Evolutionary conservation across 2,888 invertebrate genomes (phyloP), one percentile per base, ranked within the genome.

Genomic region (Diachrysia chrysitis): DNA sequence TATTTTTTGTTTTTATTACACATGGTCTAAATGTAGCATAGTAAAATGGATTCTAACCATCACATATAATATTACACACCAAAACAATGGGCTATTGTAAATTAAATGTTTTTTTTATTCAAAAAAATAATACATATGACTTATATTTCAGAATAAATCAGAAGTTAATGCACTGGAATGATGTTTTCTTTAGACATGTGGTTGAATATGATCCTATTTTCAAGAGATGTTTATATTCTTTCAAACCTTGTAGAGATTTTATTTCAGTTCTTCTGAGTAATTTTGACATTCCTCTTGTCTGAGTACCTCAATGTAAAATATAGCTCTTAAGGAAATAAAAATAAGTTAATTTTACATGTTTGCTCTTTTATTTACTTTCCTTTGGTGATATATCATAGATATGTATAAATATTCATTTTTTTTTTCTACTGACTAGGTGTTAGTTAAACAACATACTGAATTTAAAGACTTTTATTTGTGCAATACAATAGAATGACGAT

Each of bases 111-210:
- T 58, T 23, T 12, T 25, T 0, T 37, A 70, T 37, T 19, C 16
- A 17, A 62, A 17, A 62, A 63, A 19, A 35, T 69, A 71, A 64
- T 57, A 10, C n/a, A 35, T 35, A 51, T 63, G 19, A 54, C 66
- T 80, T 77, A 63, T 68, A 77, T 85, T 85, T 73, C 85, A 85
- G 85, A 85, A 78, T 85, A 79, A 85, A 73, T 63, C 57, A 58
- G 56, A 70, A 58, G 69, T 66, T 67, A 66, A 67, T 66, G 57
- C 51, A 23, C 66, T 74, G 68, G 48, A 69, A 64, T 58, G 63
- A 62, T 32, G 54, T 61, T 53, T 48, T 58, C 55, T 73, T 65
- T 42, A 48, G 21, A 17, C 46, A 57, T 53, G 25, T 54, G 37
- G 14, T 35, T 21, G 23, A 56, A 29, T 65, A 53, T 53, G 54